phyloP scores from a whole-genome alignment of 2,888 invertebrate genomes.

The Hirtodrosophila histrioides region DNA sequence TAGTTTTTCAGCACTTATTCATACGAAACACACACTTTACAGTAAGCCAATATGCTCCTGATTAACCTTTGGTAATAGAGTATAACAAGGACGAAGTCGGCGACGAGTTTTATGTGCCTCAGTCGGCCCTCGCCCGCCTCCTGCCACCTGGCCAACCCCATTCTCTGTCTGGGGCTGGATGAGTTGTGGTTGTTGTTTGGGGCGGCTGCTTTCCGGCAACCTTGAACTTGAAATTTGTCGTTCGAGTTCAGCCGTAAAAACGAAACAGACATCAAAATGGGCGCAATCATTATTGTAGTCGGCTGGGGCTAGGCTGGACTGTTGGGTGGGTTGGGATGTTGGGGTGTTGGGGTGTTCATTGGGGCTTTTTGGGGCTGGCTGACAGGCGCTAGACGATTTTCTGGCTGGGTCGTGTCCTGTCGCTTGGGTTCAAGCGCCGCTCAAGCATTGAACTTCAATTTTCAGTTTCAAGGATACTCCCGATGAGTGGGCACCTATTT shows the following conservation, averaged over 20 bases:
- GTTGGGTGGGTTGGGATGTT: neutral
- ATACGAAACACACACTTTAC: too few relatives aligned
- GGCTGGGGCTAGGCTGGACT: slow-evolving; percentile 1
- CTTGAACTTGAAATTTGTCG: slow-evolving; percentile 82
- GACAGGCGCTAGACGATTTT: slow-evolving; percentile 44
- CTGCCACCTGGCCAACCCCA: neutral
- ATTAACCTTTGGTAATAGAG: too few relatives aligned
- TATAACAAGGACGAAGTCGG: slow-evolving; percentile 21
- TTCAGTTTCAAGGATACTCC: slow-evolving; percentile 69
- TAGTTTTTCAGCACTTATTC: too few relatives aligned
- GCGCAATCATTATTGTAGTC: slow-evolving; percentile 44
- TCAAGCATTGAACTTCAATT: slow-evolving; percentile 77
- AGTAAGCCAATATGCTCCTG: too few relatives aligned
- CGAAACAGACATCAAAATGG: slow-evolving; percentile 58
- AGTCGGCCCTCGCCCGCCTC: neutral
- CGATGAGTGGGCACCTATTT: slow-evolving; percentile 40
- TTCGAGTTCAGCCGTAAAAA: slow-evolving; percentile 65
- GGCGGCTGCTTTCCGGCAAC: slow-evolving; percentile 75
- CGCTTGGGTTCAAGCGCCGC: slow-evolving; percentile 66
- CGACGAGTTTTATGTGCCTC: slow-evolving; percentile 26
- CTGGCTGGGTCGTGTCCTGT: slow-evolving; percentile 59
- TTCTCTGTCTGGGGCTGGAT: slow-evolving; percentile 35
- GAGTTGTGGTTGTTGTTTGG: slow-evolving; percentile 33
- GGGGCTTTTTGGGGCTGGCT: slow-evolving; percentile 1
- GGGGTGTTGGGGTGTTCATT: neutral